Evolutionary conservation across 2,797 vertebrate genomes (phyloP).

Genomic region (Phrynocephalus vlangalii): DNA sequence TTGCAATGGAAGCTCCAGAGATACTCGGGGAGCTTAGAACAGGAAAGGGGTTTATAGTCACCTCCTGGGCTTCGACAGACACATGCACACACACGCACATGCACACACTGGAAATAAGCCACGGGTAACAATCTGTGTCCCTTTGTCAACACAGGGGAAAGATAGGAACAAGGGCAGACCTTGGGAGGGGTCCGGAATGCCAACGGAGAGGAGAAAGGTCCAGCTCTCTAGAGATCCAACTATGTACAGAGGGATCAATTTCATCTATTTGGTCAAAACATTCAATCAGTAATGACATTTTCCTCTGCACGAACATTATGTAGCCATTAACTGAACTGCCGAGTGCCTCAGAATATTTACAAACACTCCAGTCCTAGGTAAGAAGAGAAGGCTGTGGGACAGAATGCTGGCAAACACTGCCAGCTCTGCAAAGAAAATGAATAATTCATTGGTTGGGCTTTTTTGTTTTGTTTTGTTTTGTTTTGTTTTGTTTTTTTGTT

Average conservation of each 20-base stretch:
- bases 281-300: background rate
- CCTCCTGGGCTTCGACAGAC: slow-evolving; percentile 28
- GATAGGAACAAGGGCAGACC: background rate
- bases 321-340: background rate
- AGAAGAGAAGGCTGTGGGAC: background rate
- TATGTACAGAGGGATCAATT: background rate
- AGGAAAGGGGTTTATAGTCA: slow-evolving; percentile 31
- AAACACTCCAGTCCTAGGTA: background rate
- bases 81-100: slow-evolving; percentile 6
- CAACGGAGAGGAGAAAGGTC: background rate
- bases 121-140: slow-evolving; percentile 28
- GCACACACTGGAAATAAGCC: slow-evolving; percentile 1
- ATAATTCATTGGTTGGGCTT: background rate
- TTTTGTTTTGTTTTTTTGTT: background rate
- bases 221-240: background rate
- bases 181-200: background rate
- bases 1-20: slow-evolving; percentile 36
- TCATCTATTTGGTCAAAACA: slow-evolving; percentile 2
- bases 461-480: too few relatives aligned
- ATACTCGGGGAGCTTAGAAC: slow-evolving; percentile 37
- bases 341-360: background rate
- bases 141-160: slow-evolving; percentile 19
- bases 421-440: background rate
- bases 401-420: background rate
- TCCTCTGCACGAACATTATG: background rate